Evolutionary conservation across 2,113 vertebrate species (phyloP).

Genomic region (Proteles cristata): DNA sequence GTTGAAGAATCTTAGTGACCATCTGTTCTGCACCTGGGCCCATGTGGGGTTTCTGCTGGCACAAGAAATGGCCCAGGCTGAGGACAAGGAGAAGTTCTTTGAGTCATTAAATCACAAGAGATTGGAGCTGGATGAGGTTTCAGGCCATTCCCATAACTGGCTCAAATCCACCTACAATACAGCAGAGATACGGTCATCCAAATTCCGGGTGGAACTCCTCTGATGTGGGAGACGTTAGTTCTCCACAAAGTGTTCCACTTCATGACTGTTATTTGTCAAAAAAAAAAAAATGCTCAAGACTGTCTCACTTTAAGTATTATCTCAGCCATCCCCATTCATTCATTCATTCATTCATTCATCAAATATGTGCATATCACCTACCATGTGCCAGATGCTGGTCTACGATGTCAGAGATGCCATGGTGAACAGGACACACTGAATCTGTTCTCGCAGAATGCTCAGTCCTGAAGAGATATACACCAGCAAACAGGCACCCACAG

Average conservation of each 20-base stretch:
- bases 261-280: background rate
- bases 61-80: background rate
- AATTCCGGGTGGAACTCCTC: background rate
- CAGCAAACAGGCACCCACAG: background rate
- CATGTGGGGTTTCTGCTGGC: background rate
- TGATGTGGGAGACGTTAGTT: background rate
- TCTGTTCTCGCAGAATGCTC: background rate
- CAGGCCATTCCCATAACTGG: background rate
- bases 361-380: background rate
- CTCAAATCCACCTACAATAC: background rate
- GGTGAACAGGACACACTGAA: background rate
- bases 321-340: background rate
- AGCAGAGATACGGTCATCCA: background rate
- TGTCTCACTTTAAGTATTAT: background rate
- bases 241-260: background rate
- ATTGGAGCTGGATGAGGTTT: background rate
- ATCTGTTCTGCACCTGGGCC: background rate
- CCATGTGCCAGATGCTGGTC: background rate
- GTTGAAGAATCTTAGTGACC: conserved; percentile 21
- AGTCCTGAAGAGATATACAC: background rate
- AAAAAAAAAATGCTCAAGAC: background rate
- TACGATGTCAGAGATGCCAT: accelerated
- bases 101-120: background rate
- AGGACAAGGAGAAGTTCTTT: background rate
- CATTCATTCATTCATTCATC: background rate